Base-by-base conservation (phyloP, 2,113 vertebrate genomes). In the Zosterops lateralis region DNA sequence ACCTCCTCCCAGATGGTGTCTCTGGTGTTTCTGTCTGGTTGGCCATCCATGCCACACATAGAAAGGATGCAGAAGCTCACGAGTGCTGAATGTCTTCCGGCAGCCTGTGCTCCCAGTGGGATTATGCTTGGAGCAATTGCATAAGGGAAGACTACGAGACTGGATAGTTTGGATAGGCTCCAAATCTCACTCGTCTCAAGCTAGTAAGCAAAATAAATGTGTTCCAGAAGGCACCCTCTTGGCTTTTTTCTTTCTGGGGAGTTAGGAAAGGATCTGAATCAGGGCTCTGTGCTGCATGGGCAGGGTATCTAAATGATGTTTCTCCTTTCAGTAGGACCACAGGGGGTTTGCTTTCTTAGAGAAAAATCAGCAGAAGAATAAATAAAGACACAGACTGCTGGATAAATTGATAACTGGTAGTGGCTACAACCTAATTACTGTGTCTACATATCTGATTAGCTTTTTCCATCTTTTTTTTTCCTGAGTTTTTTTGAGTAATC, bases 101-200 rank as follows among this genome's bases (percentile, higher is more conserved):
- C 62, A 92, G 71, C 38, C 73, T 38, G 32, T 38, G 36, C 36
- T 93, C 79, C 47, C 56, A n/a, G 29, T 28, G 38, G 82, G 64
- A 58, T 85, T 94, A 3, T 56, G 21, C n/a, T 58, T 76, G 62
- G 36, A 80, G 87, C 44, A 85, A 25, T 91, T 96, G 85, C 58
- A 14, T 96, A 83, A 91, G 54, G 78, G n/a, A 70, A 40, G 26
- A 26, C 79, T 83, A 54, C 2, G 0, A 83, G 64, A 62, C 60
- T 14, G 82, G 82, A 67, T 54, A 88, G 64, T 90, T 74, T 90
- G 88, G 82, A 73, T 22, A 31, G 71, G 76, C 57, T 92, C 93
- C 95, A 94, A 93, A 56, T 77, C 87, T 78, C 57, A 48, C 84
- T 82, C 29, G 85, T 90, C 64, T 83, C 75, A 88, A 86, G 31